Conservation (phyloP, 2,113 vertebrate genomes). For the Stictonetta naevosa region DNA sequence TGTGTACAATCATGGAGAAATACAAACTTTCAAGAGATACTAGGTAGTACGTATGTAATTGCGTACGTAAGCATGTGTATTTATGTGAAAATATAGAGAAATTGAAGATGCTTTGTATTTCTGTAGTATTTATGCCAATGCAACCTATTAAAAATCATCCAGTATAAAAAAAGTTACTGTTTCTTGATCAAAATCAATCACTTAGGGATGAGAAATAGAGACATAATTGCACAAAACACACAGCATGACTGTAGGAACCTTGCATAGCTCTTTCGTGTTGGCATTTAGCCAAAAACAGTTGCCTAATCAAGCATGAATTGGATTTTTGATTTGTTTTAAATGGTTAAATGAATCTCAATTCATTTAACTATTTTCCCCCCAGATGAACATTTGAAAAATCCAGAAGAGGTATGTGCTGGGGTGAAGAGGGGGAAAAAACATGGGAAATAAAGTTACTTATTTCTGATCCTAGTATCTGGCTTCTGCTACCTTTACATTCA, state of each 20-base stretch:
- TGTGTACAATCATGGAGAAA: background rate
- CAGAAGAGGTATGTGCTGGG: background rate
- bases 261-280: background rate
- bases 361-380: background rate
- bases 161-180: background rate
- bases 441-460: background rate
- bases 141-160: background rate
- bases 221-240: background rate
- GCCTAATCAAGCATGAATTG: background rate
- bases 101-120: background rate
- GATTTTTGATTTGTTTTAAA: background rate
- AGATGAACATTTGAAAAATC: background rate
- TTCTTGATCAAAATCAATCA: background rate
- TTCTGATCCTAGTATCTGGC: background rate
- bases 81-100: background rate
- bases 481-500: background rate
- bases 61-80: background rate
- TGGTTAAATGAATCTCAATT: background rate
- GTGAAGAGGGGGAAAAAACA: background rate
- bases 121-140: background rate
- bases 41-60: background rate
- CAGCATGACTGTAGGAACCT: background rate
- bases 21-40: background rate
- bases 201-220: background rate
- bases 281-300: background rate